Percentiles rank a stretch among this genome's conserved stretches.
Evolutionary conservation across 2,113 vertebrate genomes (phyloP).

Genomic region (Mungos mungo): DNA sequence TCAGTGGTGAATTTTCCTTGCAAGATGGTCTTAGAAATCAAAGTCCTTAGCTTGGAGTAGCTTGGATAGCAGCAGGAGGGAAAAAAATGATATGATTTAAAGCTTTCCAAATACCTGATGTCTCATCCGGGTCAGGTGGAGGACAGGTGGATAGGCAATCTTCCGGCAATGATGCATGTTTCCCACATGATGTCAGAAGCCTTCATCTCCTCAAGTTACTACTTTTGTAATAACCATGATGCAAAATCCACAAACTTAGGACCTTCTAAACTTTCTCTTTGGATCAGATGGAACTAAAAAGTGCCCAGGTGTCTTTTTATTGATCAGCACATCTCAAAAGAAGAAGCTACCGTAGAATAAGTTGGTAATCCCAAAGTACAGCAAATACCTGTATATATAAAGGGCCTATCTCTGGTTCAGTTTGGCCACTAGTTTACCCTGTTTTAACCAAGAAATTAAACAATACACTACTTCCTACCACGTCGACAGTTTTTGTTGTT

Average conservation of each 20-base stretch:
- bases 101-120: neutral
- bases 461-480: neutral
- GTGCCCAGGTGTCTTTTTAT: neutral
- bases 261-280: neutral
- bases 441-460: neutral
- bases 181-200: neutral
- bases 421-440: neutral
- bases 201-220: neutral
- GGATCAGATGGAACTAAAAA: neutral
- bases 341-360: neutral
- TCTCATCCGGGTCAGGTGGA: neutral
- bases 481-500: neutral
- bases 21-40: neutral
- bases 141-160: neutral
- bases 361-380: neutral
- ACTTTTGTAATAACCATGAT: constrained; percentile 22
- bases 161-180: neutral
- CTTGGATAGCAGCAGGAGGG: neutral
- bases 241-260: neutral
- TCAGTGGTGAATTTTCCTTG: neutral
- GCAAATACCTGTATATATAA: neutral
- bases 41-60: neutral
- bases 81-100: constrained; percentile 39
- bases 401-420: neutral
- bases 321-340: neutral